These are phyloP conservation scores for Nemopilema nomurai DNA, from an alignment of 30 jellyfish, hydroid and myxozoan species.

Conservation along the genomic window DNA sequence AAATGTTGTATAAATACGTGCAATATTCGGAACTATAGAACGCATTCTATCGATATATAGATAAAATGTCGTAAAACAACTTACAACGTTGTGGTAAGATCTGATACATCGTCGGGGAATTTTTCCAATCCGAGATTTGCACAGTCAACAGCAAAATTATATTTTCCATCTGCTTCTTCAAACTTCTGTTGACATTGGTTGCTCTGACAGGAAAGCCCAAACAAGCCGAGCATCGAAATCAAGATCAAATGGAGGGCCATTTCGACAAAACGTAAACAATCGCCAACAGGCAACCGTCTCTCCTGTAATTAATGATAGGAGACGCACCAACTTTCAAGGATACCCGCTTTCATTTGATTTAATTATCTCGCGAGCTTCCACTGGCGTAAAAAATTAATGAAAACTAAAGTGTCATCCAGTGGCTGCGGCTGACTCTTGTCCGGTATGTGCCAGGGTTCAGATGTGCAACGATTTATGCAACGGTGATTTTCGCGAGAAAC, in stretches of 20 bases:
- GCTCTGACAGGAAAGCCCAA: conserved; percentile 56
- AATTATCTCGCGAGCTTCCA: background rate
- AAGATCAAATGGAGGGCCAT: conserved; percentile 19
- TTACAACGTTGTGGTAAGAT: conserved; percentile 84
- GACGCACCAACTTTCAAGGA: background rate
- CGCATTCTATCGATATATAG: background rate
- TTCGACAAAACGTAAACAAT: background rate
- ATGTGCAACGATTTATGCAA: background rate
- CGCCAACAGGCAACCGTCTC: background rate
- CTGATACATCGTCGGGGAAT: conserved; percentile 76
- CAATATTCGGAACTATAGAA: too few species aligned
- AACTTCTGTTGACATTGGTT: conserved; percentile 47
- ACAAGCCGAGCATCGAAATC: conserved; percentile 20
- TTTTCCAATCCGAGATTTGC: conserved; percentile 84
- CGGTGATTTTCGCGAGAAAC: background rate
- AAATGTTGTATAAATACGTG: too few species aligned
- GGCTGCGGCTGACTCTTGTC: background rate
- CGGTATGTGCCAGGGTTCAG: background rate
- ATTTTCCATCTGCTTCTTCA: conserved; percentile 62
- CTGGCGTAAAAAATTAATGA: background rate
- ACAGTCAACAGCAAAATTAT: conserved; percentile 84
- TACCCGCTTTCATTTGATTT: background rate
- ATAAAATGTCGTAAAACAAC: conserved; percentile 13
- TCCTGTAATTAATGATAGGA: background rate
- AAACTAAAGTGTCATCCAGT: background rate